Conservation (phyloP, 2,888 invertebrate genomes). For the Schizaphis graminum region DNA sequence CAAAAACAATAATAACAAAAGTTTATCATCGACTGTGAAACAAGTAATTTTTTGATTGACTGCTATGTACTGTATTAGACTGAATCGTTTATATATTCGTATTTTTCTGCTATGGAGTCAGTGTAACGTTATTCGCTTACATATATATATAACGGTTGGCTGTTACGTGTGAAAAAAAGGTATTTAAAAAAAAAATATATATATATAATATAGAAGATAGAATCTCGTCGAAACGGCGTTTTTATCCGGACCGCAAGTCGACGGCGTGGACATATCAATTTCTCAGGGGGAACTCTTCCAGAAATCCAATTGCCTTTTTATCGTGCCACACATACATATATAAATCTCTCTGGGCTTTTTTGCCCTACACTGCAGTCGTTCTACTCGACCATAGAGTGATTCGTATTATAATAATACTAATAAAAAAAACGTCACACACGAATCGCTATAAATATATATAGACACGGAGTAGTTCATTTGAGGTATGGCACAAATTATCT, state of each 20-base stretch:
- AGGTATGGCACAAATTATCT: no score
- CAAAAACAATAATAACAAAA: not conserved
- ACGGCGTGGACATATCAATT: slow-evolving; percentile 53
- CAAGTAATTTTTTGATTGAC: not conserved
- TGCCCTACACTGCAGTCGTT: not conserved
- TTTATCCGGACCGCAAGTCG: not conserved
- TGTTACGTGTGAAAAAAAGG: not conserved
- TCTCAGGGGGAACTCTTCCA: not conserved
- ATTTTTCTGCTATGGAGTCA: not conserved
- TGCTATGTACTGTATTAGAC: no score
- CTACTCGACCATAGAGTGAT: not conserved
- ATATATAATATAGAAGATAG: not conserved
- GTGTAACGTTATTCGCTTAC: not conserved
- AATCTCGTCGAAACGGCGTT: not conserved
- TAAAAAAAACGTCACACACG: not conserved
- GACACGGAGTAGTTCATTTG: no score
- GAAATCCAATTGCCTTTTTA: slow-evolving; percentile 58
- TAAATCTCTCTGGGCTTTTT: not conserved
- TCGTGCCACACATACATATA: not conserved
- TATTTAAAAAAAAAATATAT: not conserved
- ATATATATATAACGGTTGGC: not conserved
- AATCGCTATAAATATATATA: no score
- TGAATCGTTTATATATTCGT: not conserved
- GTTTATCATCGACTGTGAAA: not conserved
- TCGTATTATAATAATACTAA: not conserved